Evolutionary conservation across 2,888 invertebrate species (phyloP).

Genomic region (Gortyna flavago): DNA sequence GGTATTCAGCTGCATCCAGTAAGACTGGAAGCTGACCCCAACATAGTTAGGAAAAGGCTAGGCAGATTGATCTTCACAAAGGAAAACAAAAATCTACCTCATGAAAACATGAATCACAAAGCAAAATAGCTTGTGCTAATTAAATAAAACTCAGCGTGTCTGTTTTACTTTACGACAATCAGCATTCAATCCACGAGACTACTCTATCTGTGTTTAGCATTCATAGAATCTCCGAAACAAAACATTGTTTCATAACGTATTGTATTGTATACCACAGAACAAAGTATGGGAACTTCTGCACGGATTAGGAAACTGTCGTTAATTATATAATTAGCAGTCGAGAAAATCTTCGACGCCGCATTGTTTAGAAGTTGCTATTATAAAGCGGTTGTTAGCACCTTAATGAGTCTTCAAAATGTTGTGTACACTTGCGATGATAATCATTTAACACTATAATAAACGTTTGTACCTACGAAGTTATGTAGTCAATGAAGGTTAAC

Average conservation of each 20-base stretch:
- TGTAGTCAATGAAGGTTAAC: constrained; percentile 26
- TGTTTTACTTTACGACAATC: constrained; percentile 48
- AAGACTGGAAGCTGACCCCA: background rate
- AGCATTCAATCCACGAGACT: constrained; percentile 52
- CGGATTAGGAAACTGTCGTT: constrained; percentile 74
- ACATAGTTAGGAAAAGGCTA: background rate
- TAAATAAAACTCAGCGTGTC: constrained; percentile 32
- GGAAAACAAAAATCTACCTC: background rate
- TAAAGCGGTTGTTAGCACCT: constrained; percentile 44
- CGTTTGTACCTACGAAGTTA: constrained; percentile 1
- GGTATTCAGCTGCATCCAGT: background rate
- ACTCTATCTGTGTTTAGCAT: constrained; percentile 41
- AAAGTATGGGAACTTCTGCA: constrained; percentile 61
- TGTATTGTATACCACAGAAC: constrained; percentile 47
- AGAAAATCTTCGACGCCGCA: constrained; percentile 58
- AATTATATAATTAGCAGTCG: constrained; percentile 73
- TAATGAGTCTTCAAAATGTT: constrained; percentile 38
- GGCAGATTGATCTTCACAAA: background rate
- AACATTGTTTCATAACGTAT: constrained; percentile 62
- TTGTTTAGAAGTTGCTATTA: constrained; percentile 52
- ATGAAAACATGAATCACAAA: constrained; percentile 14
- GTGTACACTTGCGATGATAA: constrained; percentile 32
- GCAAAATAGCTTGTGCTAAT: constrained; percentile 24
- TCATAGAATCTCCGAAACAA: constrained; percentile 57
- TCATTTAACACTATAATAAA: constrained; percentile 34